Conservation (phyloP, 2,797 vertebrate species). For the Lithobates sylvaticus region DNA sequence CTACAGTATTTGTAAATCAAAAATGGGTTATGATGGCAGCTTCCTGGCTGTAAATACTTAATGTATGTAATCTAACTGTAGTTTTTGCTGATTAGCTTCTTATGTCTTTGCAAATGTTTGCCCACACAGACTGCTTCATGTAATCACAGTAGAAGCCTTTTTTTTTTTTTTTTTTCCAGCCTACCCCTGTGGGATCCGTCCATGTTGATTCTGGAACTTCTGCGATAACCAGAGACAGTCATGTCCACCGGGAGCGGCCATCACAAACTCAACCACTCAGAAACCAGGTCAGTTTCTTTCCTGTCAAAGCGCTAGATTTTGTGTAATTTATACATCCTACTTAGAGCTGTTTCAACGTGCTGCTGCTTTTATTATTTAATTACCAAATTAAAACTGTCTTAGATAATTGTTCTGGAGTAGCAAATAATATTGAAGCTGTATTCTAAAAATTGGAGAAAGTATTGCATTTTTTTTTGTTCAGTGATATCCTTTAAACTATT, state of each 20-base stretch:
- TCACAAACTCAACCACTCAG: conserved; percentile 90
- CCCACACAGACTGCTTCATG: neutral
- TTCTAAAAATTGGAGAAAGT: neutral
- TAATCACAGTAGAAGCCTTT: neutral
- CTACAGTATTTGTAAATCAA: too few species aligned
- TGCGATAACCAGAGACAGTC: conserved; percentile 91
- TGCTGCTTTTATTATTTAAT: conserved; percentile 11
- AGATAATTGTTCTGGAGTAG: neutral
- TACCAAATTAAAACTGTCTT: neutral
- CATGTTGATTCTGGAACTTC: conserved; percentile 93
- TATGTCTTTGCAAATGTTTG: neutral
- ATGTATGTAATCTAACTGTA: too few species aligned
- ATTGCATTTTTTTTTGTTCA: neutral
- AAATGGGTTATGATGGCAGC: too few species aligned
- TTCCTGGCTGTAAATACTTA: too few species aligned
- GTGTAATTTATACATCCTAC: neutral
- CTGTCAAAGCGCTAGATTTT: neutral
- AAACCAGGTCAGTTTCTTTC: conserved; percentile 85
- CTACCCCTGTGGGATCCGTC: conserved; percentile 94
- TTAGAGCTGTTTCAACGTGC: neutral
- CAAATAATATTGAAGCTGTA: neutral
- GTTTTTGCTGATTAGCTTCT: too few species aligned
- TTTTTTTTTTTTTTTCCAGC: conserved; percentile 76
- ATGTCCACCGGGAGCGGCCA: conserved; percentile 89
- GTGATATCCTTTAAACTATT: conserved; percentile 7